phyloP scores from a whole-genome alignment of 2,113 vertebrate genomes.

The Coptodon bakossiorum region DNA sequence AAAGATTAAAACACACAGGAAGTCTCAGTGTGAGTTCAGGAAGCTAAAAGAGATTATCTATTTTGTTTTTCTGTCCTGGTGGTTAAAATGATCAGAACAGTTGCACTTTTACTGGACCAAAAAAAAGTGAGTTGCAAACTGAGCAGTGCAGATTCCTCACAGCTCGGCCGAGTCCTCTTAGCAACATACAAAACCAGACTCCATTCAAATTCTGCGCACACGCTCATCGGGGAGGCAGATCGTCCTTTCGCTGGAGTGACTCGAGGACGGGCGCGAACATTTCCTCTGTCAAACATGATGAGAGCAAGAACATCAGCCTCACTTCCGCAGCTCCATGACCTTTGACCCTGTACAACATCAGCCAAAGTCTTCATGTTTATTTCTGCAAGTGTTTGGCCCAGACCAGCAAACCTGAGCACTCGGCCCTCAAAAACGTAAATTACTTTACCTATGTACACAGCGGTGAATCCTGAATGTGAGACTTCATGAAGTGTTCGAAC shows the following conservation, averaged over 20 bases:
- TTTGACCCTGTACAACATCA: neutral
- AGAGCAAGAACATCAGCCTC: neutral
- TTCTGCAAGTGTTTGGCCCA: neutral
- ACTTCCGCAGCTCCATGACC: neutral
- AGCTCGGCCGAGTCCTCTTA: constrained; percentile 34
- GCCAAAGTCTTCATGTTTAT: neutral
- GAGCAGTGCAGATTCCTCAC: constrained; percentile 43
- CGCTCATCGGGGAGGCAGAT: neutral
- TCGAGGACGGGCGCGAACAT: neutral
- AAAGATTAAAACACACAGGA: neutral
- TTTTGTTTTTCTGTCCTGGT: neutral
- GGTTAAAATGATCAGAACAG: neutral
- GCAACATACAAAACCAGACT: constrained; percentile 55
- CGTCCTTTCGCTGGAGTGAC: neutral
- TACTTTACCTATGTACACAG: neutral
- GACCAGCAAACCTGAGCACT: neutral
- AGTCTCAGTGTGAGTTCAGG: neutral
- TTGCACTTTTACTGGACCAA: neutral
- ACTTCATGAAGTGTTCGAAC: neutral
- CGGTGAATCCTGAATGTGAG: neutral
- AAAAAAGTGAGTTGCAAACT: neutral
- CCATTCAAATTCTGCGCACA: constrained; percentile 51
- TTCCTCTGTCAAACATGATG: neutral
- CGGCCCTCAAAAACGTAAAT: neutral
- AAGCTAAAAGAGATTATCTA: neutral